A percentile compares a stretch with the other conserved stretches of the same genome.
Conservation (phyloP, 2,797 vertebrate species). For the Etheostoma nigrum region DNA sequence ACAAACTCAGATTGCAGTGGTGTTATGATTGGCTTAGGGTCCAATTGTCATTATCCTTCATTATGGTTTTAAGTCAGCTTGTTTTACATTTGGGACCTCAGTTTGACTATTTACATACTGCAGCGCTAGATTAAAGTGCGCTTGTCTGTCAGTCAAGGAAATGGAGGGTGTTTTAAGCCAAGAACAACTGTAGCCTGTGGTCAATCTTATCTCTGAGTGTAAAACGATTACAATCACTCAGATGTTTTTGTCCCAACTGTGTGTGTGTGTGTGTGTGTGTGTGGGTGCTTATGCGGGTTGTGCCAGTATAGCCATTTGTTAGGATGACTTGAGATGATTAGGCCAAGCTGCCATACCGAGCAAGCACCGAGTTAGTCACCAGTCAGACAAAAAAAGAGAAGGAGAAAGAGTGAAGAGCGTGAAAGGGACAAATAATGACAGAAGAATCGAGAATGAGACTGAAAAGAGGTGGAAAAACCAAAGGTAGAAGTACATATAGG, state of each 20-base stretch:
- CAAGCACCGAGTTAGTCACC: slow-evolving; percentile 48
- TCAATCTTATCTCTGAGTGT: slow-evolving; percentile 65
- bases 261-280: slow-evolving; percentile 12
- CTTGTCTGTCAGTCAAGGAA: slow-evolving; percentile 55
- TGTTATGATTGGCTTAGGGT: slow-evolving; percentile 79
- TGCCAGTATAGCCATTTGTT: slow-evolving; percentile 54
- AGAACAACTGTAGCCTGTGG: slow-evolving; percentile 75
- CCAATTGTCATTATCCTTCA: slow-evolving; percentile 77
- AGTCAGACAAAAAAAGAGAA: slow-evolving; percentile 39
- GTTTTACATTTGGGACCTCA: slow-evolving; percentile 75
- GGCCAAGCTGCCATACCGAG: slow-evolving; percentile 30
- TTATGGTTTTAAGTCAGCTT: slow-evolving; percentile 77
- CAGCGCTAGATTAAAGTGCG: slow-evolving; percentile 67
- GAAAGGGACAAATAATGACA: slow-evolving; percentile 6
- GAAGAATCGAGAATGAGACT: background rate
- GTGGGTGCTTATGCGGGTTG: background rate
- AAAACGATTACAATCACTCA: slow-evolving; percentile 61
- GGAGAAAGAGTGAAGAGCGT: background rate
- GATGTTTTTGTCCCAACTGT: slow-evolving; percentile 37
- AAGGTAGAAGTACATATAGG: background rate
- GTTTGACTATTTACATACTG: slow-evolving; percentile 66
- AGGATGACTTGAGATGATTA: slow-evolving; percentile 66
- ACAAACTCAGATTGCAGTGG: slow-evolving; percentile 30
- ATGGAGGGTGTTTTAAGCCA: slow-evolving; percentile 64
- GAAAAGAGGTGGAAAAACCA: background rate